These are phyloP conservation scores for Cochlearius cochlearius DNA, from an alignment of 2,113 vertebrate species.

Conservation along the genomic window DNA sequence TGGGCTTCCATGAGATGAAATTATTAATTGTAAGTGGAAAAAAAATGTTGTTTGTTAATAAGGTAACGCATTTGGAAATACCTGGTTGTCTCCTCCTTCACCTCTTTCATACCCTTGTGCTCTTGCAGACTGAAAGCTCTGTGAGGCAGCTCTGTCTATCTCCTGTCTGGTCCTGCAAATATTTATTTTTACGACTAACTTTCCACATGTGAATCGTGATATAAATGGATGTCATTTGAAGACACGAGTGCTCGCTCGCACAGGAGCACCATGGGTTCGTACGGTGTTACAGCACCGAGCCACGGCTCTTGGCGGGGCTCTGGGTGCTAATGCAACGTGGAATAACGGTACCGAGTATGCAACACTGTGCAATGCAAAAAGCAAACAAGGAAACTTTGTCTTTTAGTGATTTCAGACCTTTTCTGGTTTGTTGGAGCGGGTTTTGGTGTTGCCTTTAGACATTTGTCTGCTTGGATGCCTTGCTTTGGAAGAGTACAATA, in stretches of 20 bases:
- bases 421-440: background rate
- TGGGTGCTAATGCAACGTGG: background rate
- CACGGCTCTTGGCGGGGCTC: background rate
- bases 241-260: background rate
- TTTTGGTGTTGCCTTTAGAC: slow-evolving; percentile 54
- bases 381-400: background rate
- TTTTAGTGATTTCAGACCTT: background rate
- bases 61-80: background rate
- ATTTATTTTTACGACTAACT: slow-evolving; percentile 3
- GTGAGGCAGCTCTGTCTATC: background rate
- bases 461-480: slow-evolving; percentile 64
- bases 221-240: background rate
- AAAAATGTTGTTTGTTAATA: background rate
- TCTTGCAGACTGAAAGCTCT: background rate
- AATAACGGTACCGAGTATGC: background rate
- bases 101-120: background rate
- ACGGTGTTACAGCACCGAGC: fast-evolving
- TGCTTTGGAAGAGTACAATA: slow-evolving; percentile 50
- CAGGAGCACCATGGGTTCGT: background rate
- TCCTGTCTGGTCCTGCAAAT: slow-evolving; percentile 16
- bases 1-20: background rate
- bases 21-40: background rate
- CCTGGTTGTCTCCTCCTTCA: background rate
- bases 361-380: background rate
- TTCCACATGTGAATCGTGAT: background rate